Evolutionary conservation across 2,797 vertebrate species (phyloP), one percentile per base, ranked within the genome.

Genomic region (Myiothlypis coronata): DNA sequence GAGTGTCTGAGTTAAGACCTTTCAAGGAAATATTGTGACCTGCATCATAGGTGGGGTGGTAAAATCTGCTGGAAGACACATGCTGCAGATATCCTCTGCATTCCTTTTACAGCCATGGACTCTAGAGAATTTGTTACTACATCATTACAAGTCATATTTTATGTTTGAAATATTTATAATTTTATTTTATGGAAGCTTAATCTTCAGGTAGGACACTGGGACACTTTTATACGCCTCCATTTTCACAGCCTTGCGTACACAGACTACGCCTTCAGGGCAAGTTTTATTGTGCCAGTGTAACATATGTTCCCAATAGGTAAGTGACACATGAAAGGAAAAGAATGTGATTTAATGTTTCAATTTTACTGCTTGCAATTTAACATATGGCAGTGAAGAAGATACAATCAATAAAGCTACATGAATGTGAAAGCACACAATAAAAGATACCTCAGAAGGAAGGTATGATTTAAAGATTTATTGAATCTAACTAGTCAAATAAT

Each of bases 301-400:
- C 97, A 97, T 97, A 96, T 97, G 97, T 97, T 97, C 95, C 95
- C 94, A 97, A 97, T 96, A 97, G 96, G 94, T 96, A 97, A 90
- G 91, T 97, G 96, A 97, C 96, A 97, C 86, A 96, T 97, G 95
- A 97, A 97, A 97, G 94, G 95, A 93, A 95, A 96, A 88, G 90
- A 95, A 95, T 93, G 88, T 97, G 97, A 97, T 98, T 98, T 97
- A 97, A 97, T 95, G 97, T 96, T 96, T 96, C 87, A 97, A 94
- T 98, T 97, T 97, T 93, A 96, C 91, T 96, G 94, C 94, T 91
- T 95, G 87, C 84, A 96, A 96, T 88, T 96, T 97, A 96, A 95
- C 92, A 97, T 96, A 95, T 97, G 96, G 94, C 88, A 93, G 72
- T 92, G 94, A 96, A 96, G 91, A 97, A 96, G 94, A 96, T 94